Conservation (phyloP, 1,140 invertebrate genomes). For the Heterodera schachtii region DNA sequence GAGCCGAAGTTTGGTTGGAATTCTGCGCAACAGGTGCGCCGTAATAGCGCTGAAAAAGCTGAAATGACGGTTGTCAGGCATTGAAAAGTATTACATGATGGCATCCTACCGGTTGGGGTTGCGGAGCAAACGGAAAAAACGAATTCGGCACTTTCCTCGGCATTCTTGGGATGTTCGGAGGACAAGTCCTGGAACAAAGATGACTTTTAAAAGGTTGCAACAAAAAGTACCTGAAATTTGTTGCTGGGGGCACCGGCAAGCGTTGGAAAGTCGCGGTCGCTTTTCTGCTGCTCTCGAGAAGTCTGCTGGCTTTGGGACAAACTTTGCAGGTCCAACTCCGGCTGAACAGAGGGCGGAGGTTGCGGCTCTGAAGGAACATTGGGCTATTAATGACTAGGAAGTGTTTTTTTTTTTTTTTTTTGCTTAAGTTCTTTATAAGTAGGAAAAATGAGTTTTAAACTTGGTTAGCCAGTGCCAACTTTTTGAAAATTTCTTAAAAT, state of each 20-base stretch:
- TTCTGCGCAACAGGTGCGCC: constrained; percentile 6
- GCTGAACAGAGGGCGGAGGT: neutral
- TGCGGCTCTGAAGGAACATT: neutral
- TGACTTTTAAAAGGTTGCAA: neutral
- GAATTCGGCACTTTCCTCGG: constrained; percentile 7
- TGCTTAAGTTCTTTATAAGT: no score
- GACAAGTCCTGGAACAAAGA: constrained; percentile 2
- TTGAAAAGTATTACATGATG: neutral
- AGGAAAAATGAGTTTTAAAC: no score
- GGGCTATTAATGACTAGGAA: no score
- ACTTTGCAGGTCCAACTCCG: neutral
- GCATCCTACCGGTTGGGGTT: constrained; percentile 36
- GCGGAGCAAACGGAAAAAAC: constrained; percentile 3
- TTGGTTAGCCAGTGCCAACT: no score
- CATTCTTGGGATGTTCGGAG: constrained; percentile 8
- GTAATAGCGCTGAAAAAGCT: constrained; percentile 41
- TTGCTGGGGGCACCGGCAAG: constrained; percentile 43
- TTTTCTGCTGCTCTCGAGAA: constrained; percentile 26
- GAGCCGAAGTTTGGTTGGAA: neutral
- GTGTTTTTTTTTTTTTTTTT: no score
- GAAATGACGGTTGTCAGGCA: neutral
- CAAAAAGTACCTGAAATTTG: constrained; percentile 26
- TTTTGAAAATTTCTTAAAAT: no score
- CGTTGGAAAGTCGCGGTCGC: constrained; percentile 58
- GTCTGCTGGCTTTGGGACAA: constrained; percentile 27